Conservation (phyloP, 2,888 invertebrate genomes). For the Cremastinae sp. region DNA sequence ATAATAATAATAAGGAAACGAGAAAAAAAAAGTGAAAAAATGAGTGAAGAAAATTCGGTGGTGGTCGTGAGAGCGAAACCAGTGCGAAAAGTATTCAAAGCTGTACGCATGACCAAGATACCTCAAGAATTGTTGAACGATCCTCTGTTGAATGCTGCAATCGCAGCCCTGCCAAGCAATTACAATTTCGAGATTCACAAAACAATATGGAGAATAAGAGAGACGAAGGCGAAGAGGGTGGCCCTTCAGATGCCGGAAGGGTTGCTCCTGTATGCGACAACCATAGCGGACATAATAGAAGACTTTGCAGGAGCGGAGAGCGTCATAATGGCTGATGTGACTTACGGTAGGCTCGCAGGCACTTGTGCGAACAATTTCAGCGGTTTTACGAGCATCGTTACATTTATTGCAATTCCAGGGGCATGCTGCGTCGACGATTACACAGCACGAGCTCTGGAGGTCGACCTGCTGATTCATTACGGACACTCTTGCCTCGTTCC, state of each 20-base stretch:
- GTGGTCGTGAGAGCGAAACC: constrained; percentile 90
- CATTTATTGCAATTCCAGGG: constrained; percentile 80
- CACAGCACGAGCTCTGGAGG: constrained; percentile 94
- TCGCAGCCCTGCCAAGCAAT: constrained; percentile 91
- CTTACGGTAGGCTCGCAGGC: constrained; percentile 85
- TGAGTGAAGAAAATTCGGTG: constrained; percentile 79
- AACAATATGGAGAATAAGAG: constrained; percentile 97
- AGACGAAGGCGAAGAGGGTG: constrained; percentile 91
- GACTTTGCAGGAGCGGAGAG: constrained; percentile 93
- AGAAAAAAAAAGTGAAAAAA: too few relatives aligned
- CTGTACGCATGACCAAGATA: constrained; percentile 89
- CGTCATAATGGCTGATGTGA: constrained; percentile 99
- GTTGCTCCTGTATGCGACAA: constrained; percentile 94
- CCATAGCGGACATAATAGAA: constrained; percentile 96
- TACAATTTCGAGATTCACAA: constrained; percentile 99
- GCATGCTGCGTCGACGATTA: constrained; percentile 99
- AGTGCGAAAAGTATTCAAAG: constrained; percentile 89
- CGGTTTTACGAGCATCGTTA: too few relatives aligned
- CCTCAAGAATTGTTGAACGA: constrained; percentile 90
- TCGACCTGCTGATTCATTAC: constrained; percentile 96
- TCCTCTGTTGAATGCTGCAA: constrained; percentile 87
- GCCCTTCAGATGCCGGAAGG: constrained; percentile 99
- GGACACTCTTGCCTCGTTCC: constrained; percentile 98
- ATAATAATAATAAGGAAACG: too few relatives aligned
- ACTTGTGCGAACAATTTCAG: too few relatives aligned